phyloP scores from a whole-genome alignment of 1,140 invertebrate species.

The Ceratina calcarata region DNA sequence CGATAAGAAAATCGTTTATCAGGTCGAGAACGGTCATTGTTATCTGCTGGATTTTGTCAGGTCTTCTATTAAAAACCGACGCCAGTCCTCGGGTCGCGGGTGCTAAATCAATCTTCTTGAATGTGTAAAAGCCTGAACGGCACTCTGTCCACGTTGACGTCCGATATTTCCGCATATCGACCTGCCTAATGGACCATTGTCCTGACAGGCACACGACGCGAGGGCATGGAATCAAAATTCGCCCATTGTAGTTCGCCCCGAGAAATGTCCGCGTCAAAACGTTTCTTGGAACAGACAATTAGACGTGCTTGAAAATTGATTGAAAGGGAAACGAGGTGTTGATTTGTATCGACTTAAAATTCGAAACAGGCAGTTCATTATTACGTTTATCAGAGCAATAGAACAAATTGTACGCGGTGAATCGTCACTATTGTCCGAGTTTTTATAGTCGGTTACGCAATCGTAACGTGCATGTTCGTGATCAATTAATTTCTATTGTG shows the following conservation, averaged over 20 bases:
- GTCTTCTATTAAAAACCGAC: background rate
- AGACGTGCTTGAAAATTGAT: too few species aligned
- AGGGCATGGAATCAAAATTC: background rate
- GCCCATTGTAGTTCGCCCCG: background rate
- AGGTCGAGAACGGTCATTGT: background rate
- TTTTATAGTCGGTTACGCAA: background rate
- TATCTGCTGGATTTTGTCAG: background rate
- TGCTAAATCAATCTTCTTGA: slow-evolving; percentile 28
- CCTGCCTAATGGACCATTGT: slow-evolving; percentile 46
- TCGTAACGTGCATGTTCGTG: background rate
- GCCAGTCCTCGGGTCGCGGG: background rate
- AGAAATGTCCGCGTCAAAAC: background rate
- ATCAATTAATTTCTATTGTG: background rate
- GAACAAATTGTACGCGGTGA: too few species aligned
- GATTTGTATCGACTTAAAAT: too few species aligned
- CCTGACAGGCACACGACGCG: slow-evolving; percentile 2
- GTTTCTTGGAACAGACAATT: too few species aligned
- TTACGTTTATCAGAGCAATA: too few species aligned
- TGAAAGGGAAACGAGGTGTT: too few species aligned
- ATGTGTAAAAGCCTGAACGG: background rate
- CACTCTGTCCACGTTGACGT: slow-evolving; percentile 23
- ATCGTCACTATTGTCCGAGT: background rate
- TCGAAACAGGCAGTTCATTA: too few species aligned
- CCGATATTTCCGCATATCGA: slow-evolving; percentile 18
- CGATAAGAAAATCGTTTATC: background rate